These are phyloP conservation scores for Disparrhopalites patrizii DNA, from an alignment of 2,888 invertebrate species.

Conservation along the genomic window DNA sequence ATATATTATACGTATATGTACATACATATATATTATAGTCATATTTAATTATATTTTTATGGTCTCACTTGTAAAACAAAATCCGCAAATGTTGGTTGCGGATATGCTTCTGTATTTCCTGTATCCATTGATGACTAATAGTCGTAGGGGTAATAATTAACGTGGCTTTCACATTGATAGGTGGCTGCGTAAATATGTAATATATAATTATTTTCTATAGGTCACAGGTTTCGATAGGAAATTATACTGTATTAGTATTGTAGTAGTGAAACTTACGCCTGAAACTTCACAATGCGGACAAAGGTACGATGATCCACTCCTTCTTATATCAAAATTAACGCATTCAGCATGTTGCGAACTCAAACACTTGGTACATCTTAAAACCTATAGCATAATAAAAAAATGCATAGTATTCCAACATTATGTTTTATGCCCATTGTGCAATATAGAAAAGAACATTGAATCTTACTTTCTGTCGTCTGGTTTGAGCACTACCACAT, in stretches of 20 bases:
- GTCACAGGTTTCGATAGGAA: too few species aligned
- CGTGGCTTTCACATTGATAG: conserved; percentile 61
- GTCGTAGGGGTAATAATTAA: conserved; percentile 67
- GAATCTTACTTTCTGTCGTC: background rate
- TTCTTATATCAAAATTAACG: conserved; percentile 50
- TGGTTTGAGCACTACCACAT: conserved; percentile 51
- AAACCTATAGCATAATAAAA: background rate
- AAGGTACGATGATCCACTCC: conserved; percentile 22
- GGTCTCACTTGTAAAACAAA: conserved; percentile 56
- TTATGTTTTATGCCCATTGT: too few species aligned
- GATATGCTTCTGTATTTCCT: conserved; percentile 65
- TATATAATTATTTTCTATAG: too few species aligned
- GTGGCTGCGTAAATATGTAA: conserved; percentile 53
- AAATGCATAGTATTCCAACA: too few species aligned
- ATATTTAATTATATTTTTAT: too few species aligned
- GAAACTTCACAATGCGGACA: conserved; percentile 45
- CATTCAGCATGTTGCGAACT: conserved; percentile 64
- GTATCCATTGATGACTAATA: conserved; percentile 67
- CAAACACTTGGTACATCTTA: conserved; percentile 57
- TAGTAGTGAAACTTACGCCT: conserved; percentile 14
- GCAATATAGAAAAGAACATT: background rate
- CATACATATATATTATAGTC: conserved; percentile 14
- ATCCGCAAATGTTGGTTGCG: conserved; percentile 54
- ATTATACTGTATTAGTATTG: too few species aligned
- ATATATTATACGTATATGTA: too few species aligned